Conservation (phyloP, 2,888 invertebrate species). For the Chironomus tentans region DNA sequence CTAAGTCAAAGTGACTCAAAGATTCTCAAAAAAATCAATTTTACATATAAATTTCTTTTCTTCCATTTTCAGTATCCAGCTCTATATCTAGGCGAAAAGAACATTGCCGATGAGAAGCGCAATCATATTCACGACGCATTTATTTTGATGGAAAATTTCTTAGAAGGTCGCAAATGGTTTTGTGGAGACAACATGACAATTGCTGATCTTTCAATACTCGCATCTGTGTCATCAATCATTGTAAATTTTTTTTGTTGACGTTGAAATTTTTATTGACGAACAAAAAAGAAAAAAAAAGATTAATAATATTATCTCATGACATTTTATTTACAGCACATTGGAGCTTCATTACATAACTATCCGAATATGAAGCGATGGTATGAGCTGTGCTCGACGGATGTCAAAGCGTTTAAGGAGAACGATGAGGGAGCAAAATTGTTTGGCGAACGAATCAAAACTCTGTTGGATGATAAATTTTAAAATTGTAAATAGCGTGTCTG, state of each 20-base stretch:
- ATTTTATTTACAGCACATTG: constrained; percentile 28
- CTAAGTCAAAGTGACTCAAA: too few relatives aligned
- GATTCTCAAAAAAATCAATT: too few relatives aligned
- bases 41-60: too few relatives aligned
- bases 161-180: constrained; percentile 38
- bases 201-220: constrained; percentile 41
- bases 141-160: constrained; percentile 37
- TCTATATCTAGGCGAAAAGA: constrained; percentile 49
- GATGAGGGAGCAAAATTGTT: constrained; percentile 50
- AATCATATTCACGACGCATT: constrained; percentile 50
- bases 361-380: constrained; percentile 43
- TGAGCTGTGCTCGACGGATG: constrained; percentile 44
- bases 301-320: too few relatives aligned
- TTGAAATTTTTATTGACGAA: neutral
- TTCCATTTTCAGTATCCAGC: constrained; percentile 49
- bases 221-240: constrained; percentile 40
- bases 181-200: constrained; percentile 42
- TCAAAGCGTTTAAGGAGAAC: constrained; percentile 53
- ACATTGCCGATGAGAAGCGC: constrained; percentile 46
- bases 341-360: constrained; percentile 29
- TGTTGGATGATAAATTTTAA: constrained; percentile 36
- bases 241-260: constrained; percentile 30
- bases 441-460: constrained; percentile 50
- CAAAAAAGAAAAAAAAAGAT: neutral
- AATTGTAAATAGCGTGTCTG: neutral